Conservation (phyloP, 2,113 vertebrate species). For the Colaptes auratus region DNA sequence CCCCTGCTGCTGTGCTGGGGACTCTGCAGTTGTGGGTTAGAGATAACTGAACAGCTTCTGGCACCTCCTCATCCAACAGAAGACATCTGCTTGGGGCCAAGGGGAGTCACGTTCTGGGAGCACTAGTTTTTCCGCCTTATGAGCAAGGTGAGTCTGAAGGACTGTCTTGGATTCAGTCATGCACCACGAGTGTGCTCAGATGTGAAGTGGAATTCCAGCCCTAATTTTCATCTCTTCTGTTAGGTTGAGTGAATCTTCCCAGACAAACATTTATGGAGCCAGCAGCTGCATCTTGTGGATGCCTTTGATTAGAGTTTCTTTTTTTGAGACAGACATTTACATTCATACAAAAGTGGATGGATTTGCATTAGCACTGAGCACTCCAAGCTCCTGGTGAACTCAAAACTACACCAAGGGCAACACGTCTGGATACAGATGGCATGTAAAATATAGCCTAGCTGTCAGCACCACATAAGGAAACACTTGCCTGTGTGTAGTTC, state of each 20-base stretch:
- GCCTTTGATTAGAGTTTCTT: not conserved
- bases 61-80: not conserved
- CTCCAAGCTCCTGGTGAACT: rapidly evolving
- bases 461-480: not conserved
- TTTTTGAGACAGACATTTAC: not conserved
- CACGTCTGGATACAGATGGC: not conserved
- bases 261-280: not conserved
- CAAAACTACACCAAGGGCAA: not conserved
- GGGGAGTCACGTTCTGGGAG: rapidly evolving
- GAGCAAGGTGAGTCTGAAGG: not conserved
- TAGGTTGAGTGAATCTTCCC: not conserved
- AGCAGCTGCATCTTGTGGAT: rapidly evolving
- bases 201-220: not conserved
- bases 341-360: not conserved
- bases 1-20: rapidly evolving
- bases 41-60: not conserved
- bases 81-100: not conserved
- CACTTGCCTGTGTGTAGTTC: rapidly evolving
- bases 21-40: not conserved
- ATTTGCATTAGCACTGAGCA: not conserved
- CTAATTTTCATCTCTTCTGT: not conserved
- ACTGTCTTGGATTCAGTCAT: not conserved
- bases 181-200: not conserved
- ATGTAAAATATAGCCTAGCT: not conserved
- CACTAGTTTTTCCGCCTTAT: not conserved